Evolutionary conservation across 2,888 invertebrate genomes (phyloP), one percentile per base, ranked within the genome.

Genomic region (Drosophila kokeensis): DNA sequence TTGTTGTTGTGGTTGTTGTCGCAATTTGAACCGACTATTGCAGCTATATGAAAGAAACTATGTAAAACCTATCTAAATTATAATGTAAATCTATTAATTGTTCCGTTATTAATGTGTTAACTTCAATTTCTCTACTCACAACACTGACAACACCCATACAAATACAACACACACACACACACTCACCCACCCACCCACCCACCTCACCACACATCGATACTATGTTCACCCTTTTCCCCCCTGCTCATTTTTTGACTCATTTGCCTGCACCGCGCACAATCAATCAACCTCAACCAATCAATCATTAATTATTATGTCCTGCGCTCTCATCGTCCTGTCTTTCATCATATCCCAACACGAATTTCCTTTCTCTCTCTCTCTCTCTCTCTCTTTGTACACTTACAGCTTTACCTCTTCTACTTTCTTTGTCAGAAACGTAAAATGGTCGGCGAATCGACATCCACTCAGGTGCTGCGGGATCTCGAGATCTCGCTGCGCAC

Each of bases 401-500:
- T 91, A 92, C 91, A 92, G 92, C 92, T 92, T 91, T 92, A 91
- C 89, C 90, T 92, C 81, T 88, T 93, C 92, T 93, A 94, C 93
- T 93, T 93, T 91, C 93, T 94, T 93, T 96, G 95, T 73, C 96
- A 99, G 98, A 99, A 98, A 95, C 95, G 98, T 92, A 98, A 98
- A 95, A 97, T 98, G 96, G 97, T 99, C 75, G 98, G 98, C 71
- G 98, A 99, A 93, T 97, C 98, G 59, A 99, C 99, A 73, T 99
- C 99, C 67, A 99, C 99, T 53, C 99, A 99, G 95, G 98, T 99
- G 87, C 95, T 99, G 76, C 95, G 99, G 91, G 99, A 99, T 95
- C 95, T 99, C 93, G 99, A 99, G 95, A 99, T 99, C 93, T 99
- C 99, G 53, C 94, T 99, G 90, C 96, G 99, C 91, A 99, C 99